Evolutionary conservation across 2,888 invertebrate genomes (phyloP).

Genomic region (Drosophila helvetica): DNA sequence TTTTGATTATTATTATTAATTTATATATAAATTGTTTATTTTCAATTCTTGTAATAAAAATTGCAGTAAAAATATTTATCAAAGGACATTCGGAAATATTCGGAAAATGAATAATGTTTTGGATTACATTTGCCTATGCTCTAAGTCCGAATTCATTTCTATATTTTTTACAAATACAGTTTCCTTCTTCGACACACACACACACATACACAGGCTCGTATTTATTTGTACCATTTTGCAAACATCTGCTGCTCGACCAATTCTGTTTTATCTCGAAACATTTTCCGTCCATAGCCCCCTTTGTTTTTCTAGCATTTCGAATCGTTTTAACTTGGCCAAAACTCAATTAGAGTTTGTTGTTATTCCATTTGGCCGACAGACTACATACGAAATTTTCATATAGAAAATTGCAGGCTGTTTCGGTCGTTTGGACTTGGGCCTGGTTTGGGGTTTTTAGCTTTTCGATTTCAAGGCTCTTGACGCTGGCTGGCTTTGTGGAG

Average conservation of each 20-base stretch:
- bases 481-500: slow-evolving; percentile 13
- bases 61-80: too few species aligned
- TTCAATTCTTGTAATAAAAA: too few species aligned
- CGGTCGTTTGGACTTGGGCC: background rate
- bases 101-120: too few species aligned
- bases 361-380: slow-evolving; percentile 59
- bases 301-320: slow-evolving; percentile 44
- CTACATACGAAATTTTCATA: slow-evolving; percentile 16
- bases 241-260: slow-evolving; percentile 21
- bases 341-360: slow-evolving; percentile 71
- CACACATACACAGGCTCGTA: too few species aligned
- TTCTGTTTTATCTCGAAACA: slow-evolving; percentile 41
- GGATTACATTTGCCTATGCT: background rate
- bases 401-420: slow-evolving; percentile 12
- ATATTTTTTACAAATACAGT: background rate
- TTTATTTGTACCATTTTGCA: background rate
- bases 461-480: slow-evolving; percentile 44
- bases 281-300: background rate
- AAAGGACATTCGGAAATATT: too few species aligned
- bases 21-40: too few species aligned
- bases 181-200: background rate
- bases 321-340: slow-evolving; percentile 47
- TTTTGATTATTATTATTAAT: too few species aligned
- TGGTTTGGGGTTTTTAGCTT: slow-evolving; percentile 27
- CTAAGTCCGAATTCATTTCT: background rate